A percentile compares a stretch with the other conserved stretches of the same genome.
These are phyloP conservation scores for Heliconius cydno DNA, from an alignment of 2,888 invertebrate species.

Conservation along the genomic window DNA sequence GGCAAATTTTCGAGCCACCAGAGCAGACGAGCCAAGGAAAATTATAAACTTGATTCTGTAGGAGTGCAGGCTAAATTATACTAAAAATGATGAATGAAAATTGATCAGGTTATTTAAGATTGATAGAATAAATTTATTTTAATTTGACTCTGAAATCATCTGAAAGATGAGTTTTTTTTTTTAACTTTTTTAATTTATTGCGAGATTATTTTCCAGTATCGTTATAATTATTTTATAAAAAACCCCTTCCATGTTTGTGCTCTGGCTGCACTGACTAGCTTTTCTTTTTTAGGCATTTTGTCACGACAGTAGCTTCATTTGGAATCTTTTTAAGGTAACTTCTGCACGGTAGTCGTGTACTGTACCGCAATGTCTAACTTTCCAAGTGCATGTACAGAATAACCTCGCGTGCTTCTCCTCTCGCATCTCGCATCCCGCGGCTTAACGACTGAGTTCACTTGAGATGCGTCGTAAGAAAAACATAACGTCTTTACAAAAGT, in stretches of 20 bases:
- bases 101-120: slow-evolving; percentile 18
- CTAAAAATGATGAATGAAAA: slow-evolving; percentile 24
- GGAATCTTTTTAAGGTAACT: slow-evolving; percentile 26
- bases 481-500: neutral
- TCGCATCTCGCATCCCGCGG: slow-evolving; percentile 23
- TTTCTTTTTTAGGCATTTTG: slow-evolving; percentile 20
- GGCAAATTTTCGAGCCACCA: slow-evolving; percentile 34
- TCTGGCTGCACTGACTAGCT: too few relatives aligned
- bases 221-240: neutral
- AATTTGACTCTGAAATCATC: neutral
- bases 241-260: neutral
- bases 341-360: neutral
- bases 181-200: neutral
- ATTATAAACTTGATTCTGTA: slow-evolving; percentile 35
- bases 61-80: neutral
- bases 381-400: neutral
- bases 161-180: neutral
- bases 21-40: slow-evolving; percentile 29
- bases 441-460: slow-evolving; percentile 17
- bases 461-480: slow-evolving; percentile 16
- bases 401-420: slow-evolving; percentile 54
- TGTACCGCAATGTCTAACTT: neutral
- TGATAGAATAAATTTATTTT: slow-evolving; percentile 15
- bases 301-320: slow-evolving; percentile 6
- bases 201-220: neutral